These are phyloP conservation scores for Eristalinus aeneus DNA, from an alignment of 2,888 invertebrate genomes.

Conservation along the genomic window DNA sequence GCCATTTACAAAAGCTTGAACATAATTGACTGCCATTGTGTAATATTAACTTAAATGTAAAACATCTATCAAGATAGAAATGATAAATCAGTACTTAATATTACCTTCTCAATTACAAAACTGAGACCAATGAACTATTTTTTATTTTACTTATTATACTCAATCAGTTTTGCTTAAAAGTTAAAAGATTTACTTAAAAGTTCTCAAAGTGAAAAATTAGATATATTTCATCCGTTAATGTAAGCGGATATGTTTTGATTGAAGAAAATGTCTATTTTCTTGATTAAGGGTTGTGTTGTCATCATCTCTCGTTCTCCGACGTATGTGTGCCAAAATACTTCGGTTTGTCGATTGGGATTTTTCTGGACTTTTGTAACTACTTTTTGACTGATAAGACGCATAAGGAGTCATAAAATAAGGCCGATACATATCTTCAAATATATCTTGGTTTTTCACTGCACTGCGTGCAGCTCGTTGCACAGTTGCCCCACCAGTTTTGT, in stretches of 20 bases:
- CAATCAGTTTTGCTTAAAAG: too few species aligned
- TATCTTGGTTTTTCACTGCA: conserved; percentile 24
- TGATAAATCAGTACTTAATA: too few species aligned
- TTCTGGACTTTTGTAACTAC: background rate
- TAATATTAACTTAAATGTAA: background rate
- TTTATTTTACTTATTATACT: background rate
- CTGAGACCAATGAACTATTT: background rate
- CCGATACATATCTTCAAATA: conserved; percentile 40
- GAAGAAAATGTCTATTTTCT: conserved; percentile 8
- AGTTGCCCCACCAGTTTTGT: conserved; percentile 55
- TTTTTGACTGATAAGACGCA: conserved; percentile 1
- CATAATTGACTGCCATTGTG: background rate
- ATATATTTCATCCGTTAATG: background rate
- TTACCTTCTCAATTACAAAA: background rate
- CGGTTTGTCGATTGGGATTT: conserved; percentile 2
- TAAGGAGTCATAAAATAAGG: conserved; percentile 50
- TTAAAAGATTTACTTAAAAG: background rate
- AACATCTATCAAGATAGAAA: too few species aligned
- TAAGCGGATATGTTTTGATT: conserved; percentile 2
- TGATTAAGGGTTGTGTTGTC: conserved; percentile 17
- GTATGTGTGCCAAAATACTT: conserved; percentile 14
- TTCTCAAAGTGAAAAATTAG: background rate
- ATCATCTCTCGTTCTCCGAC: background rate
- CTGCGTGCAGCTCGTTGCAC: conserved; percentile 25
- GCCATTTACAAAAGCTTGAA: too few species aligned